A percentile compares a stretch with the other conserved stretches of the same genome.
These are phyloP conservation scores for Hystrix brachyura DNA, from an alignment of 2,113 vertebrate species.

Conservation along the genomic window DNA sequence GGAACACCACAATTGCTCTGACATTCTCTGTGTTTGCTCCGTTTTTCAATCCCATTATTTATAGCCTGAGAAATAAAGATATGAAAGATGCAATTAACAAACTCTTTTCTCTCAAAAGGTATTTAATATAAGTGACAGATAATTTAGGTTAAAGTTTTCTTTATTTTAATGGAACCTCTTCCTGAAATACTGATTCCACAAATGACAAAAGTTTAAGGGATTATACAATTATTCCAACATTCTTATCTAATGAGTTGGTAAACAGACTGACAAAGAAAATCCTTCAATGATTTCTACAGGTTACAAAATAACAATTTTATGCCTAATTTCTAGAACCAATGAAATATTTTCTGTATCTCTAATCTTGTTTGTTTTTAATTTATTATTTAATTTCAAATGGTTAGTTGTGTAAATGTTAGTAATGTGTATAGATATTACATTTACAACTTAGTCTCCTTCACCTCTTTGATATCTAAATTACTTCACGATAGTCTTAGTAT, in stretches of 20 bases:
- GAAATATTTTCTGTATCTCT: neutral
- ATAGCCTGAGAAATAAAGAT: neutral
- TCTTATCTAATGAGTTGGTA: neutral
- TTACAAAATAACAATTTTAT: neutral
- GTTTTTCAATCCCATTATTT: slow-evolving; percentile 40
- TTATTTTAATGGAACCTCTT: neutral
- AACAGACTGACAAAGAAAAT: neutral
- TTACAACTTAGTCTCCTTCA: neutral
- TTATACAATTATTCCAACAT: neutral
- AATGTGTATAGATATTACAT: neutral
- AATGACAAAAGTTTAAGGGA: neutral
- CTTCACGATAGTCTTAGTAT: neutral
- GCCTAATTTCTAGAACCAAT: neutral
- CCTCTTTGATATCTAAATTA: neutral
- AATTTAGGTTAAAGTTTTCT: neutral
- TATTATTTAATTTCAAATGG: neutral
- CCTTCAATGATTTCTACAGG: neutral
- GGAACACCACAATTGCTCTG: neutral
- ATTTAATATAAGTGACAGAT: neutral
- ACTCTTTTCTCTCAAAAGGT: neutral
- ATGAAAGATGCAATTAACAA: slow-evolving; percentile 41
- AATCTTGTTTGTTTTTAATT: neutral
- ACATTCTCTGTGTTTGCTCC: slow-evolving; percentile 35
- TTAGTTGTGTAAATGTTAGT: neutral
- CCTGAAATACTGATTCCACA: neutral